Conservation (phyloP, 1,140 invertebrate species). For the Drosophila tropicalis region DNA sequence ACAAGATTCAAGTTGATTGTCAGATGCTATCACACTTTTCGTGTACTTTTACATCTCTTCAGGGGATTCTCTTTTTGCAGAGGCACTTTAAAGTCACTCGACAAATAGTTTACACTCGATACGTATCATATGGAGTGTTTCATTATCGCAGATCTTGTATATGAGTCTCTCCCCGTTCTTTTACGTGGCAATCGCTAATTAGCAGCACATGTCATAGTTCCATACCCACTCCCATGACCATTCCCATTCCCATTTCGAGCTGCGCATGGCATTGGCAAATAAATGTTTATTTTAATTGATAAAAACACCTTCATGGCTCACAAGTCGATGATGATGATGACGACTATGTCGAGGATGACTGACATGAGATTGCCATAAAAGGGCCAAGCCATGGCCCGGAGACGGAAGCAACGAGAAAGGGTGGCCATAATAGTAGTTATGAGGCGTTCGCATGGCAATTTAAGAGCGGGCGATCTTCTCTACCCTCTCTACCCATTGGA, state of each 20-base stretch:
- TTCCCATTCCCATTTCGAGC: conserved; percentile 51
- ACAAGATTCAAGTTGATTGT: too few relatives aligned
- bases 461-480: conserved; percentile 53
- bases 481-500: conserved; percentile 25
- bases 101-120: background rate
- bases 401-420: background rate
- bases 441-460: conserved; percentile 64
- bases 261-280: conserved; percentile 62
- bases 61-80: background rate
- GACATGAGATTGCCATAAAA: conserved; percentile 15
- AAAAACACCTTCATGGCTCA: conserved; percentile 72
- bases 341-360: conserved; percentile 2
- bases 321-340: conserved; percentile 25
- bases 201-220: conserved; percentile 29
- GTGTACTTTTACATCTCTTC: background rate
- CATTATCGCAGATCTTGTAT: conserved; percentile 2
- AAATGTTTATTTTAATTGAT: conserved; percentile 80
- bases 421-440: conserved; percentile 7
- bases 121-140: background rate
- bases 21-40: background rate
- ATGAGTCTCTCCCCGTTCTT: background rate
- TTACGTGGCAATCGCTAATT: conserved; percentile 26
- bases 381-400: background rate
- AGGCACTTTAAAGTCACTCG: background rate
- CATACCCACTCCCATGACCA: conserved; percentile 21